phyloP scores from a whole-genome alignment of 37 sponge, comb jelly and placozoan genomes.

The Lycopodina hypogea region DNA sequence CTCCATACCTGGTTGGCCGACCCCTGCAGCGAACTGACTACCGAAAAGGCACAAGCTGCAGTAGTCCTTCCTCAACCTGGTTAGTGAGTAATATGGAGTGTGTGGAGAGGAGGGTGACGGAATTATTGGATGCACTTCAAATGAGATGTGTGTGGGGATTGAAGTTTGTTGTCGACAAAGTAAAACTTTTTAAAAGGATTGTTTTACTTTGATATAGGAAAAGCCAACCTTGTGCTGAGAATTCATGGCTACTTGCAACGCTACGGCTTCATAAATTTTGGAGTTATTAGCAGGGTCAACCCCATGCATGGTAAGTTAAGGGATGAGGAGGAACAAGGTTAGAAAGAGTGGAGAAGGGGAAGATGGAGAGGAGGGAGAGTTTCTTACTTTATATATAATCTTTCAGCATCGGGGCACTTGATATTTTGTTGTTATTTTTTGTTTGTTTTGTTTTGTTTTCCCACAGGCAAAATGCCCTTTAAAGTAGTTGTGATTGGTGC shows the following conservation, averaged over 20 bases:
- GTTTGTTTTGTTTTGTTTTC: background rate
- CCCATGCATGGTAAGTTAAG: constrained; percentile 62
- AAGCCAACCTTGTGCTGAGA: constrained; percentile 69
- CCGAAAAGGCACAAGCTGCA: constrained; percentile 68
- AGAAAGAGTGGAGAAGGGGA: background rate
- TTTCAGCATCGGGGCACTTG: background rate
- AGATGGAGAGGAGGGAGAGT: no score
- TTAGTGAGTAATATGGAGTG: constrained; percentile 15
- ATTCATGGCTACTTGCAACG: constrained; percentile 89
- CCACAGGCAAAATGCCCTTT: constrained; percentile 80
- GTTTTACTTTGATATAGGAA: constrained; percentile 41
- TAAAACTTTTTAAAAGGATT: no score
- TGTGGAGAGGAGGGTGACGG: background rate
- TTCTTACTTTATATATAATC: background rate
- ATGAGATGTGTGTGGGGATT: no score
- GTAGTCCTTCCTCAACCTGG: constrained; percentile 76
- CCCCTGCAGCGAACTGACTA: constrained; percentile 78
- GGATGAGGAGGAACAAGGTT: background rate
- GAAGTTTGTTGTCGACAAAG: no score
- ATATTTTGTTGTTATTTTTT: background rate
- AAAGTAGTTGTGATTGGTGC: constrained; percentile 96
- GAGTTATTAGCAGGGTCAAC: constrained; percentile 70
- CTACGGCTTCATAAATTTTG: constrained; percentile 95
- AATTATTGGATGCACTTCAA: background rate
- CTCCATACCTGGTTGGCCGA: constrained; percentile 83